Percentiles rank a stretch among this genome's conserved stretches.
These are phyloP conservation scores for Scaptomyza caliginosa DNA, from an alignment of 2,888 invertebrate genomes.

Conservation along the genomic window DNA sequence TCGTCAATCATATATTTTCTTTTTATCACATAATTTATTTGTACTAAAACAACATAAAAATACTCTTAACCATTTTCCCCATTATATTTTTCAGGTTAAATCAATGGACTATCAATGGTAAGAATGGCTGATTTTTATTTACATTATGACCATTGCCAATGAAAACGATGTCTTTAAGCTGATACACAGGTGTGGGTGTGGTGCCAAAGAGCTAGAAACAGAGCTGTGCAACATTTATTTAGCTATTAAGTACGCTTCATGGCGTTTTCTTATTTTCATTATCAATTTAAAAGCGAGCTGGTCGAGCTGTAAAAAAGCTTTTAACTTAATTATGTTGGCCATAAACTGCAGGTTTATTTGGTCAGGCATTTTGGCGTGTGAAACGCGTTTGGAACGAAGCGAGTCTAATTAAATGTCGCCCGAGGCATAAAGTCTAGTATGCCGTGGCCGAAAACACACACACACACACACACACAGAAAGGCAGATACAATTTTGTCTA, in stretches of 20 bases:
- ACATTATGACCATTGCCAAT: slow-evolving; percentile 26
- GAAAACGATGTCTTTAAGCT: slow-evolving; percentile 21
- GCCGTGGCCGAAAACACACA: slow-evolving; percentile 23
- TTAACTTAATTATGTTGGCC: slow-evolving; percentile 79
- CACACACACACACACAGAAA: slow-evolving; percentile 12
- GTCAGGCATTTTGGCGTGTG: slow-evolving; percentile 62
- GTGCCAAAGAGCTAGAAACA: slow-evolving; percentile 28
- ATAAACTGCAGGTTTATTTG: slow-evolving; percentile 78
- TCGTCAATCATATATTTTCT: too few species aligned
- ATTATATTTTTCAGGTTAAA: slow-evolving; percentile 45
- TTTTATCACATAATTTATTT: too few species aligned
- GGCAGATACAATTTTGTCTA: slow-evolving; percentile 18
- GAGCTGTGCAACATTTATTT: slow-evolving; percentile 61
- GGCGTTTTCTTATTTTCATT: slow-evolving; percentile 70
- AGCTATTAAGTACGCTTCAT: slow-evolving; percentile 76
- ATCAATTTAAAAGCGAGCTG: slow-evolving; percentile 69
- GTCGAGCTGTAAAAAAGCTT: slow-evolving; percentile 71
- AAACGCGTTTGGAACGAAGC: slow-evolving; percentile 51
- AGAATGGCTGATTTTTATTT: slow-evolving; percentile 45
- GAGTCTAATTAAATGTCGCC: slow-evolving; percentile 77
- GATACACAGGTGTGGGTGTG: slow-evolving; percentile 52
- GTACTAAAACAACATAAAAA: too few species aligned
- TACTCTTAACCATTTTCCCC: slow-evolving; percentile 36
- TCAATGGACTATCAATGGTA: slow-evolving; percentile 53
- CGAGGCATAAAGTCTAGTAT: slow-evolving; percentile 49